These are phyloP conservation scores for Halichoerus grypus DNA, from an alignment of 2,113 vertebrate genomes.

Conservation along the genomic window DNA sequence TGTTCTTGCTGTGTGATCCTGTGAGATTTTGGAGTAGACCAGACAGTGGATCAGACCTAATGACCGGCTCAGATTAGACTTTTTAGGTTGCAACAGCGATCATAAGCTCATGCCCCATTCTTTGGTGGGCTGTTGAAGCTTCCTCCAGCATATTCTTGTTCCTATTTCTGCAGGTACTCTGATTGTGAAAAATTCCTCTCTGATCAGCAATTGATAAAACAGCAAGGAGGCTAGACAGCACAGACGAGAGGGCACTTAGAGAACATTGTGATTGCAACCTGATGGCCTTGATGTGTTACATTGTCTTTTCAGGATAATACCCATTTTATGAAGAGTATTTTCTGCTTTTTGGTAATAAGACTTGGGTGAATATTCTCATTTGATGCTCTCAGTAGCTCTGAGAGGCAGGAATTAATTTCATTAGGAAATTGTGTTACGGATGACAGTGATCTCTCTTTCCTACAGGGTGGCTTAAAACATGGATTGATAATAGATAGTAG, in stretches of 20 bases:
- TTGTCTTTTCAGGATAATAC: neutral
- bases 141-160: neutral
- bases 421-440: neutral
- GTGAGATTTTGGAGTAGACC: neutral
- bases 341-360: neutral
- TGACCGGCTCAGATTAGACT: neutral
- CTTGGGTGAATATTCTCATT: neutral
- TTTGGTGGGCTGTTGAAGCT: neutral
- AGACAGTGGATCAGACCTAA: neutral
- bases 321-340: neutral
- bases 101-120: neutral
- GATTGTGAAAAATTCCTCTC: neutral
- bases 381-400: neutral
- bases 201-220: neutral
- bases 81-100: neutral
- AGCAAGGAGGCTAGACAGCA: neutral
- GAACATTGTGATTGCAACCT: neutral
- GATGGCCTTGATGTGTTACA: neutral
- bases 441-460: neutral
- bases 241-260: neutral
- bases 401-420: neutral
- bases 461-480: neutral
- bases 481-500: neutral
- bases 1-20: neutral
- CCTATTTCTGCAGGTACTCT: neutral